Evolutionary conservation across 2,797 vertebrate genomes (phyloP).

Genomic region (Pteronotus mesoamericanus): DNA sequence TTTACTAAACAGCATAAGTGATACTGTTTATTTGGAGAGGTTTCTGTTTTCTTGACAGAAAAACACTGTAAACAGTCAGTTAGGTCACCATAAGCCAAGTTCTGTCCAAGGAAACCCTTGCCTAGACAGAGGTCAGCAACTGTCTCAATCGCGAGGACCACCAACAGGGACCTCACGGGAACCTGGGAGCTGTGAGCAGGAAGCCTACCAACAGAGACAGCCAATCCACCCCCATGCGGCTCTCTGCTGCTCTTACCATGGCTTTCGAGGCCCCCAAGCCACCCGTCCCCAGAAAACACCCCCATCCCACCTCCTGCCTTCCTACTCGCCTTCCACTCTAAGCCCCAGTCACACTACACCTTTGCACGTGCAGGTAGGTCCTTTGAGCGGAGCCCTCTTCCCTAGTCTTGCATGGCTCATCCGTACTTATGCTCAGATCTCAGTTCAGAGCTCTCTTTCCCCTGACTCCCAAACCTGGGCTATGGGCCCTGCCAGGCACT

Average conservation of each 20-base stretch:
- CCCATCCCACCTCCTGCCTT: neutral
- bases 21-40: neutral
- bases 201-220: neutral
- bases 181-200: neutral
- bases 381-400: neutral
- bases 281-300: neutral
- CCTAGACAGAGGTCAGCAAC: constrained; percentile 17
- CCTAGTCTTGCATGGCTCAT: neutral
- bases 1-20: constrained; percentile 20
- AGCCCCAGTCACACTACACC: neutral
- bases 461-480: neutral
- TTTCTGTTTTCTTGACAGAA: constrained; percentile 54
- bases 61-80: constrained; percentile 38
- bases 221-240: neutral
- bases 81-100: constrained; percentile 26
- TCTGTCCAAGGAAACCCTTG: constrained; percentile 48
- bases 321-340: neutral
- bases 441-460: neutral
- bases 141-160: constrained; percentile 5
- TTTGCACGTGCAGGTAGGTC: neutral
- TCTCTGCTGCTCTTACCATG: neutral
- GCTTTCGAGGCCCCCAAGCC: neutral
- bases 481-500: neutral
- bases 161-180: neutral
- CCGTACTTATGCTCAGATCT: neutral